These are phyloP conservation scores for Pissodes strobi DNA, from an alignment of 1,140 invertebrate genomes.

Conservation along the genomic window DNA sequence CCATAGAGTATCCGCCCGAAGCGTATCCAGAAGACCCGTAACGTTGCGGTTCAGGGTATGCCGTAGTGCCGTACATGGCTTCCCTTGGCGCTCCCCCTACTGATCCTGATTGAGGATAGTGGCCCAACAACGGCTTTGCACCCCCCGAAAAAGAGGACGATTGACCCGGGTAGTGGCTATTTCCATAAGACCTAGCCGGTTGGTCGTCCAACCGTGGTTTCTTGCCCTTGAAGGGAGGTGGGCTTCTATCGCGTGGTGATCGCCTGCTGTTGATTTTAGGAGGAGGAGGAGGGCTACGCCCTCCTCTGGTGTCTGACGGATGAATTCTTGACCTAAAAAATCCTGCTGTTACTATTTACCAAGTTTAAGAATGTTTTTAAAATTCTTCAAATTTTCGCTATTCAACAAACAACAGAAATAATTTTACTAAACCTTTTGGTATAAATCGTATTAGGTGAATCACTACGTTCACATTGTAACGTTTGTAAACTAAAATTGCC, in stretches of 20 bases:
- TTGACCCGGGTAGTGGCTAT: neutral
- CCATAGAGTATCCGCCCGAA: neutral
- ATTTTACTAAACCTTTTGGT: too few relatives aligned
- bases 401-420: too few relatives aligned
- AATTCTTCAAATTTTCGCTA: too few relatives aligned
- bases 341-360: too few relatives aligned
- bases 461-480: too few relatives aligned
- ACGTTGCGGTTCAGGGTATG: neutral
- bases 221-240: neutral
- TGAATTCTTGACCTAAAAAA: neutral
- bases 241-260: neutral
- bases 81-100: neutral
- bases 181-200: neutral
- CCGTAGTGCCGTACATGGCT: neutral
- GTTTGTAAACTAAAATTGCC: too few relatives aligned
- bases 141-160: neutral
- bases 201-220: neutral
- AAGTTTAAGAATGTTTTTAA: too few relatives aligned
- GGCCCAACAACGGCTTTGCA: neutral
- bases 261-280: conserved; percentile 16
- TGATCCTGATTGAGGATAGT: neutral
- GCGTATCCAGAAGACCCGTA: neutral
- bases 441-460: neutral
- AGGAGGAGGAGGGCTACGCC: conserved; percentile 13
- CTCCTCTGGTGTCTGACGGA: neutral